Percentiles rank a stretch among this genome's conserved stretches.
Conservation (phyloP, 1,140 invertebrate genomes). For the Proctacanthus coquilletti region DNA sequence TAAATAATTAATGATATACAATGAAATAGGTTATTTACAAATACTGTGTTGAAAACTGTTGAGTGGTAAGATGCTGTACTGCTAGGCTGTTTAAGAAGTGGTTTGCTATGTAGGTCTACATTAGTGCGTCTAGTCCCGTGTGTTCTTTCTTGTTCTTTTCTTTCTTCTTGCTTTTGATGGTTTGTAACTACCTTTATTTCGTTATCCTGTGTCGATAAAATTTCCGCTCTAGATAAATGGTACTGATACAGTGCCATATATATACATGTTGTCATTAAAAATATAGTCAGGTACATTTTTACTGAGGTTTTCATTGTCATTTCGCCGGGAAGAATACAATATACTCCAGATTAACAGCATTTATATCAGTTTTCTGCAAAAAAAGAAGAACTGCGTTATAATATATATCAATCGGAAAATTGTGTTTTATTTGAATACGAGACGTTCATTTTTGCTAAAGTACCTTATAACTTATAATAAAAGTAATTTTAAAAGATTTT, state of each 20-base stretch:
- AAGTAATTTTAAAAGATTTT: too few relatives aligned
- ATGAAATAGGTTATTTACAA: too few relatives aligned
- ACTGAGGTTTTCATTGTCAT: conserved; percentile 26
- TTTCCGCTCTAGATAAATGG: conserved; percentile 19
- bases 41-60: not conserved
- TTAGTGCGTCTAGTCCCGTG: not conserved
- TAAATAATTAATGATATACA: too few relatives aligned
- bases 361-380: too few relatives aligned
- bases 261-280: conserved; percentile 27
- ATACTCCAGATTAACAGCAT: not conserved
- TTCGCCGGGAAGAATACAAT: too few relatives aligned
- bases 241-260: conserved; percentile 30
- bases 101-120: not conserved
- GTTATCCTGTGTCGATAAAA: conserved; percentile 15
- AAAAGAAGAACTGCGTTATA: too few relatives aligned
- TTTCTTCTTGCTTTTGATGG: too few relatives aligned
- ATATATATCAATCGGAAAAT: too few relatives aligned
- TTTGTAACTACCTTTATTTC: conserved; percentile 20
- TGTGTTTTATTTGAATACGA: too few relatives aligned
- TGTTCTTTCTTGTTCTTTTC: too few relatives aligned
- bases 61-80: not conserved
- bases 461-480: too few relatives aligned
- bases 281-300: conserved; percentile 32
- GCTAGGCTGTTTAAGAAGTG: not conserved
- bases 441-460: too few relatives aligned